Conservation (phyloP, 1,140 invertebrate species). For the Tribolium castaneum region DNA sequence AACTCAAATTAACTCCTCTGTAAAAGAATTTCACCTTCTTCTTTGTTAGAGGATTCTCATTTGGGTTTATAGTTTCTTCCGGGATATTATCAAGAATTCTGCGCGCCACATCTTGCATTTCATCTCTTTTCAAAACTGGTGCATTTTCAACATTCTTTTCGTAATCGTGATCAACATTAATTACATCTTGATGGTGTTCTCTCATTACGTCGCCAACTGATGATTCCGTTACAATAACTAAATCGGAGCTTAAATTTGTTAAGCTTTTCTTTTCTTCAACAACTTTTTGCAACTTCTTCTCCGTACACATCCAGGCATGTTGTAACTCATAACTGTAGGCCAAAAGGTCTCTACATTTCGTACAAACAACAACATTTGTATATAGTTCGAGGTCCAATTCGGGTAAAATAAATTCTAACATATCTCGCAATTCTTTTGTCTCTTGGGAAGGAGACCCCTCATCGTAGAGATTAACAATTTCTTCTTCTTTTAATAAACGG, state of each 20-base stretch:
- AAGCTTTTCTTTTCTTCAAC: neutral
- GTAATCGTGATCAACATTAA: neutral
- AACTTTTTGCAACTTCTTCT: neutral
- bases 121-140: neutral
- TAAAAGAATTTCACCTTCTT: no score
- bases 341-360: neutral
- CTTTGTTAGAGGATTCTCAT: no score
- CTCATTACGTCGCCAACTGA: neutral
- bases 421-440: neutral
- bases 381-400: conserved; percentile 1
- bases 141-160: neutral
- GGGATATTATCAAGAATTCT: no score
- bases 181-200: neutral
- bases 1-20: neutral
- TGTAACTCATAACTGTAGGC: neutral
- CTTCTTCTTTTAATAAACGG: neutral
- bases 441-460: neutral
- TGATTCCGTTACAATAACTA: neutral
- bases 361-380: neutral
- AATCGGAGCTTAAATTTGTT: neutral
- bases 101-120: no score
- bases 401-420: conserved; percentile 1
- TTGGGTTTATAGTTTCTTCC: neutral
- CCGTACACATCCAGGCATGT: neutral
- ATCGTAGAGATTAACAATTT: neutral